Conservation (phyloP, 2,797 vertebrate genomes). For the Pangasius krempfi region DNA sequence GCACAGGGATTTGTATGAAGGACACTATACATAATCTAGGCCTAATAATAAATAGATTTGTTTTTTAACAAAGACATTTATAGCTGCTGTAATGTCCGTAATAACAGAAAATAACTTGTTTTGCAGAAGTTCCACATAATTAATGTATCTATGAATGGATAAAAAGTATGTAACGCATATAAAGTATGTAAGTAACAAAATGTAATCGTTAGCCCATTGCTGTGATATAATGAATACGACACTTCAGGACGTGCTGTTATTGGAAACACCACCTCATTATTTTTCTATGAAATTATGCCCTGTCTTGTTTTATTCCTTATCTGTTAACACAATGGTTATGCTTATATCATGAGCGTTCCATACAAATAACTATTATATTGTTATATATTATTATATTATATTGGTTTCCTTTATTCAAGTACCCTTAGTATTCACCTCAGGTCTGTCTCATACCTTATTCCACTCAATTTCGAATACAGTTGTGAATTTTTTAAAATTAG, state of each 20-base stretch:
- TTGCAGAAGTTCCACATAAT: not conserved
- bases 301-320: not conserved
- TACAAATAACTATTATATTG: not conserved
- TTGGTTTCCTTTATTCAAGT: not conserved
- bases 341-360: not conserved
- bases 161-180: not conserved
- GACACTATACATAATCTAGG: not conserved
- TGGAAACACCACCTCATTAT: not conserved
- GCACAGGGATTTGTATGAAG: not conserved
- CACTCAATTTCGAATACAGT: not conserved
- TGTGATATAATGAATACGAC: not conserved
- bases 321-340: not conserved
- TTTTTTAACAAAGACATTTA: not conserved
- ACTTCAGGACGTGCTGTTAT: not conserved
- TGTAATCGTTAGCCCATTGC: not conserved
- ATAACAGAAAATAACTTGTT: not conserved
- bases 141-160: not conserved
- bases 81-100: not conserved
- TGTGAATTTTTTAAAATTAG: not conserved
- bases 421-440: not conserved
- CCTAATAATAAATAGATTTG: not conserved
- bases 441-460: not conserved
- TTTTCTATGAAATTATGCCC: not conserved
- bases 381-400: too few species aligned
- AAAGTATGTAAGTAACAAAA: not conserved